Evolutionary conservation across 1,140 invertebrate genomes (phyloP), one percentile per base, ranked within the genome.

Genomic region (Tetramorium simillimum): DNA sequence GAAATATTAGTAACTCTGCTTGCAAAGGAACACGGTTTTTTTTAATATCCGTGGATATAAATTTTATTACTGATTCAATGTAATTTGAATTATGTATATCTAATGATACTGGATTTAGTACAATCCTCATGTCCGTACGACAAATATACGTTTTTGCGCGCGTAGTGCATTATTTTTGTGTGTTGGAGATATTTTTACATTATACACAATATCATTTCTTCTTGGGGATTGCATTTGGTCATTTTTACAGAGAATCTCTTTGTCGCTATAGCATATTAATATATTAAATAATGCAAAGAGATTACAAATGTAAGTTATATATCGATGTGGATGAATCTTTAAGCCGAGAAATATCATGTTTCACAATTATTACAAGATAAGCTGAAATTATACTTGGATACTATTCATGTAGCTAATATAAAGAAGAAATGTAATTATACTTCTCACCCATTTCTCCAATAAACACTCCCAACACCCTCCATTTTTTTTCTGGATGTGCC

Each of bases 1-100:
- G 33, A 67, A 65, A 69, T 69, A 56, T 56, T 72, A 58, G 37
- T 62, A 53, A 62, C 14, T 58, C 49, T 40, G 16, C 16, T 77
- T 62, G 14, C 6, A 14, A 37, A 53, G 7, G 18, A 49, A 37
- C 16, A 43, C 37, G 16, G 3, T 7, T 33, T 62, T 53, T 53
- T 40, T 70, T 24, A 18, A 63, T 46, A 14, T 16, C 10, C 5
- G 21, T 33, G 40, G 2, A 49, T 46, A 21, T 14, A 46, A 4
- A 46, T 63, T 63, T n/a, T 43, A 63, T 63, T 16, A 37, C 16
- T 37, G 2, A 7, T 33, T 1, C 1, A 62, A 62, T 16, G 33
- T 16, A 2, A 62, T 2, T 62, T 62, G 14, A 62, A n/a, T n/a
- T n/a, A n/a, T 62, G n/a, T n/a, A 2, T 33, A 65, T 9, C 24